Conservation (phyloP, 1,140 invertebrate genomes). For the Calosoma granatense region DNA sequence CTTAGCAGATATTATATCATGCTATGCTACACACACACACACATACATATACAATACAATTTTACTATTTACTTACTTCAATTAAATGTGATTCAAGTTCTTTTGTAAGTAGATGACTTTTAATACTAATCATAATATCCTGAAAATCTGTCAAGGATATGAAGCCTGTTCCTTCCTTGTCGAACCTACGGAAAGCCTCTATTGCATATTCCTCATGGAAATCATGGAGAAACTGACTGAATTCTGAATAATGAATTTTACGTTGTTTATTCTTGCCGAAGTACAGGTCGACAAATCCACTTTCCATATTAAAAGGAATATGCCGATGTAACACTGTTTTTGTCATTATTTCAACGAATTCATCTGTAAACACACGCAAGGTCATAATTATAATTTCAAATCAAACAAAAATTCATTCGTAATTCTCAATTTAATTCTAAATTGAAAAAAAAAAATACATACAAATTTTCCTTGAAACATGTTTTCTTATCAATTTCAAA, state of each 20-base stretch:
- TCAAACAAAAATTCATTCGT: too few species aligned
- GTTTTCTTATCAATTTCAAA: too few species aligned
- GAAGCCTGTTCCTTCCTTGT: conserved; percentile 75
- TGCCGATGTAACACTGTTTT: conserved; percentile 83
- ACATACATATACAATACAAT: too few species aligned
- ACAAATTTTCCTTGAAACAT: too few species aligned
- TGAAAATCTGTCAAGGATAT: conserved; percentile 84
- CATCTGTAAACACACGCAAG: conserved; percentile 57
- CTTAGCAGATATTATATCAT: too few species aligned
- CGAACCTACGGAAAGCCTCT: conserved; percentile 87
- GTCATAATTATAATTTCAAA: too few species aligned
- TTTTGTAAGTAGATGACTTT: conserved; percentile 83
- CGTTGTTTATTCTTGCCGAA: conserved; percentile 90
- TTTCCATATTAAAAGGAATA: conserved; percentile 92
- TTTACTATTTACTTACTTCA: conserved; percentile 63
- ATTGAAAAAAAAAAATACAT: too few species aligned
- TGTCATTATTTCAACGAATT: conserved; percentile 85
- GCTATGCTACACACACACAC: too few species aligned
- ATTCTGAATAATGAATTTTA: conserved; percentile 82
- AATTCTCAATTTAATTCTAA: too few species aligned
- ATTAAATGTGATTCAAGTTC: conserved; percentile 83
- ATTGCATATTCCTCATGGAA: conserved; percentile 98
- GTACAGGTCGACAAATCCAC: conserved; percentile 86
- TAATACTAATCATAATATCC: conserved; percentile 85
- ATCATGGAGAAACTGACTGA: conserved; percentile 94